Conservation (phyloP, 2,888 invertebrate genomes). For the Busseola fusca region DNA sequence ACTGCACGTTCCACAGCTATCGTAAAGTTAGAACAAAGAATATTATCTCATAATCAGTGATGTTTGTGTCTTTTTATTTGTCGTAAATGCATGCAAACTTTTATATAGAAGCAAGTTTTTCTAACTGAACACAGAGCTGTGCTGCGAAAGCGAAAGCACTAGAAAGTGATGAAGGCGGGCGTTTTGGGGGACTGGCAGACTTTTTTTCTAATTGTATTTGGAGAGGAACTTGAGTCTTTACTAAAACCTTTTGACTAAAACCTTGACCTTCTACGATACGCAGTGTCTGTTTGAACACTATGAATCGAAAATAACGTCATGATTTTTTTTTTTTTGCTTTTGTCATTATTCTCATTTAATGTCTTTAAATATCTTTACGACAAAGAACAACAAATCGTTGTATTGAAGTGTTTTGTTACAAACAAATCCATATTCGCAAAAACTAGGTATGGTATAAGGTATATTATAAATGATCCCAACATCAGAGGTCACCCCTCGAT, state of each 20-base stretch:
- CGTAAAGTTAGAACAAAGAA: constrained; percentile 20
- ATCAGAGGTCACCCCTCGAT: constrained; percentile 33
- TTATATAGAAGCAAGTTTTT: no score
- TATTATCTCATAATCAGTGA: background rate
- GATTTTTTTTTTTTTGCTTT: no score
- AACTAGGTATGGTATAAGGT: constrained; percentile 24
- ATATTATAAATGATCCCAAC: constrained; percentile 41
- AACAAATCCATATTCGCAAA: constrained; percentile 35
- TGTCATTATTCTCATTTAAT: no score
- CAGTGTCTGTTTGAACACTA: constrained; percentile 7
- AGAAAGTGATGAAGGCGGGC: no score
- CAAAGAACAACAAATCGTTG: background rate
- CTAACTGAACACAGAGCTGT: no score
- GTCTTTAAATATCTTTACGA: background rate
- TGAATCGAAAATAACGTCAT: constrained; percentile 2
- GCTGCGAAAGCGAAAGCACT: no score
- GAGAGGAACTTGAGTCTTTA: background rate
- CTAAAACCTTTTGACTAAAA: background rate
- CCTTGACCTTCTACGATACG: constrained; percentile 5
- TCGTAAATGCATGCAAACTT: no score
- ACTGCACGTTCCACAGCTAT: background rate
- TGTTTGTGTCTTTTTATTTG: background rate
- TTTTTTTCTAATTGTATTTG: no score
- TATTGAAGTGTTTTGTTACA: background rate
- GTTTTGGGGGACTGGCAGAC: no score